Base-by-base conservation (phyloP, 2,113 vertebrate genomes). In the Heterotilapia buettikoferi region DNA sequence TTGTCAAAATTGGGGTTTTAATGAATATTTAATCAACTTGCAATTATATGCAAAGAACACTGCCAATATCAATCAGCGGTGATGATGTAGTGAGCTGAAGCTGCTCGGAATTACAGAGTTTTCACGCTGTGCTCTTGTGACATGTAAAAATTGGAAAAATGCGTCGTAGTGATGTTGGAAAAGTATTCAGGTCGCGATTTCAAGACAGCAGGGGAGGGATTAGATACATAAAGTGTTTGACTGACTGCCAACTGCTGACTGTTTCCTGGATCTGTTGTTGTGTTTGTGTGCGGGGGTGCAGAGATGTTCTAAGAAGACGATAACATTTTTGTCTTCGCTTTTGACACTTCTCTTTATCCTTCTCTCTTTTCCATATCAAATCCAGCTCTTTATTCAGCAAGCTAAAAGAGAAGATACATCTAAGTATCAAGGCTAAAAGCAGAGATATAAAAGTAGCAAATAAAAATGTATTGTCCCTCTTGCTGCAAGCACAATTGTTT, bases 271-370 rank as follows among this genome's bases (percentile, higher is more conserved):
- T 86, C 59, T 88, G 78, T 40, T 82, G 83, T 57, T 83, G 54
- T 83, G 86, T 90, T 82, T 83, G 85, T 45, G 54, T 83, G 84
- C 14, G 53, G 50, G 89, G 43, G 86, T 54, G 83, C 31, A 53
- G 50, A 36, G 78, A 87, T 84, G 54, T 81, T 91, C 86, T 80
- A 80, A 84, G 54, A 73, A 56, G 36, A 84, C 71, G 83, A 86
- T 89, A 43, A 40, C 6, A 16, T 47, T 84, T 88, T 90, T 90
- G 68, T 85, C 84, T 87, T 84, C 12, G 9, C 38, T 82, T 87
- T 80, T 90, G 92, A 92, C 87, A 91, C n/a, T 16, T 89, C 57
- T 83, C 83, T 83, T 82, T 86, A 91, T 84, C 86, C 52, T 6
- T 50, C 26, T 31, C 47, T 66, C 21, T 40, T 80, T 68, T 56